Conservation (phyloP, 2,888 invertebrate species). For the Embidobia sp. region DNA sequence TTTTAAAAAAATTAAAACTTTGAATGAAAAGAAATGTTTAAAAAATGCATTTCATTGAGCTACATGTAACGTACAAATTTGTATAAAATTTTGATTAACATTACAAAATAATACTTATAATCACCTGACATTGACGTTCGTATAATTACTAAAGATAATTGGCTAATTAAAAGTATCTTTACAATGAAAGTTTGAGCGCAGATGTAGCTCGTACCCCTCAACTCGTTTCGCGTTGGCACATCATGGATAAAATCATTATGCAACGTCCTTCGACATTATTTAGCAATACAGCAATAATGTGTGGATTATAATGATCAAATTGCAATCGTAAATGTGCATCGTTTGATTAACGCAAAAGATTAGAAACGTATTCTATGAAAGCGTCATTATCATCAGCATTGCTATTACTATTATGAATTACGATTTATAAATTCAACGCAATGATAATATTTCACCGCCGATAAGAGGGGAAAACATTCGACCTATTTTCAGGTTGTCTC, state of each 20-base stretch:
- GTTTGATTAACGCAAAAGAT: slow-evolving; percentile 39
- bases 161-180: not conserved
- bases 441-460: slow-evolving; percentile 3
- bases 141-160: slow-evolving; percentile 4
- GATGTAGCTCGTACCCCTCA: not conserved
- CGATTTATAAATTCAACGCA: not conserved
- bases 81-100: too few species aligned
- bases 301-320: slow-evolving; percentile 38
- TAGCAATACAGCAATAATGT: slow-evolving; percentile 29
- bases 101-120: not conserved
- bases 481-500: not conserved
- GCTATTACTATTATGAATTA: not conserved
- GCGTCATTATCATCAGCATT: slow-evolving; percentile 1
- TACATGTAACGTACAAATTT: too few species aligned
- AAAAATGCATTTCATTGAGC: too few species aligned
- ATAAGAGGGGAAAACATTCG: not conserved
- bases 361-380: slow-evolving; percentile 19
- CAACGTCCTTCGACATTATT: slow-evolving; percentile 42
- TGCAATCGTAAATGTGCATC: slow-evolving; percentile 30
- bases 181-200: slow-evolving; percentile 9
- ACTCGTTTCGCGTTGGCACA: slow-evolving; percentile 14
- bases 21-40: too few species aligned
- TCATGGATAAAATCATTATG: slow-evolving; percentile 36
- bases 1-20: too few species aligned
- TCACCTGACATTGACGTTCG: slow-evolving; percentile 1